These are phyloP conservation scores for Poeciliopsis retropinna DNA, from an alignment of 2,113 vertebrate genomes.

Conservation along the genomic window DNA sequence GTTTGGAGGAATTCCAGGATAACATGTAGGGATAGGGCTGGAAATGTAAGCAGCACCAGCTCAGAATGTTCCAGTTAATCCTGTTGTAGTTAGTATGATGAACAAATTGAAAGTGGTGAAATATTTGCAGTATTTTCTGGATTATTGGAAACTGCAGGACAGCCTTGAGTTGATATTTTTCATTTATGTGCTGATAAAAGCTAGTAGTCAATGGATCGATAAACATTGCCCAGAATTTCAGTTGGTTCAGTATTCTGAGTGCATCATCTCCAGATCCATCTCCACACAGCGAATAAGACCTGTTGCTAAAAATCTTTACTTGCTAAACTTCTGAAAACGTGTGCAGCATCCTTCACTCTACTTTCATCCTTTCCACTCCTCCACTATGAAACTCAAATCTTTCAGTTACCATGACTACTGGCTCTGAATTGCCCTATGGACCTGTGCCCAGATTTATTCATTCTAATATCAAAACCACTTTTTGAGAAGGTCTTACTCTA, in stretches of 20 bases:
- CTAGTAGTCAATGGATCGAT: no score
- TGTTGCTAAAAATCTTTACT: no score
- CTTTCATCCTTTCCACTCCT: no score
- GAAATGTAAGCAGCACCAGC: constrained; percentile 25
- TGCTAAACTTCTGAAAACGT: no score
- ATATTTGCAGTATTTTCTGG: constrained; percentile 33
- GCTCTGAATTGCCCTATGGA: not conserved
- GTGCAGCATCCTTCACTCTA: not conserved
- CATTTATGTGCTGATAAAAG: no score
- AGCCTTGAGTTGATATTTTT: no score
- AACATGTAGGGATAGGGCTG: constrained; percentile 39
- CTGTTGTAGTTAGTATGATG: constrained; percentile 45
- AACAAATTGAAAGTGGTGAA: constrained; percentile 47
- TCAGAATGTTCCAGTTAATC: constrained; percentile 59
- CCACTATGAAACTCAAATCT: not conserved
- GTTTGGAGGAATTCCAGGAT: constrained; percentile 20
- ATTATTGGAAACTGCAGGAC: not conserved
- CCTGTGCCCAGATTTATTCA: not conserved
- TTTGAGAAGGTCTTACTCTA: not conserved
- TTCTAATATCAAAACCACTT: not conserved
- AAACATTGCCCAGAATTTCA: no score
- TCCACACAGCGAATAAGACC: no score
- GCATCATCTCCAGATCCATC: no score
- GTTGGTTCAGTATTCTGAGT: no score
- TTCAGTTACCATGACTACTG: not conserved